phyloP scores from a whole-genome alignment of 2,888 invertebrate genomes.

The Gymnosoma rotundatum region DNA sequence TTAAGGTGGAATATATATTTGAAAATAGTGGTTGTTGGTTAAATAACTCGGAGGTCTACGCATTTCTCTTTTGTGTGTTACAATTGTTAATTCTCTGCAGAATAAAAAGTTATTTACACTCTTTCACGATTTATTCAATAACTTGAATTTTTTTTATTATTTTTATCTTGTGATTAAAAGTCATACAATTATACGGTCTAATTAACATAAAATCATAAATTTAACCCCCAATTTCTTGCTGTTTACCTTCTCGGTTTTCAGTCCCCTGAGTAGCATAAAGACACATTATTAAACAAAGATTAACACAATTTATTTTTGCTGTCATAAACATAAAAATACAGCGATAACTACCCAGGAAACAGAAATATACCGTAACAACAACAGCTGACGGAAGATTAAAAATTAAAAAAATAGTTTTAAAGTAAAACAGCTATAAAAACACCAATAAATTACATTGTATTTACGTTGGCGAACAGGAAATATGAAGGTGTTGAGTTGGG shows the following conservation, averaged over 20 bases:
- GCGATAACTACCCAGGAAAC: background rate
- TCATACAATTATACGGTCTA: background rate
- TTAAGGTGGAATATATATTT: no score
- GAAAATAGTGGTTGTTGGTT: no score
- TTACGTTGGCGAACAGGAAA: background rate
- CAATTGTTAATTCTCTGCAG: no score
- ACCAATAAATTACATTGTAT: constrained; percentile 9
- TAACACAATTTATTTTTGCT: background rate
- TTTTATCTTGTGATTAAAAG: no score
- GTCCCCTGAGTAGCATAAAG: background rate
- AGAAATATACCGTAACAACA: background rate
- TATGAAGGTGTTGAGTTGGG: background rate
- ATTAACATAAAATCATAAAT: constrained; percentile 26
- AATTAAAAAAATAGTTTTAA: background rate
- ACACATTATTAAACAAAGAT: background rate
- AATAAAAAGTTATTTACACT: no score
- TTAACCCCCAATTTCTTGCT: constrained; percentile 28
- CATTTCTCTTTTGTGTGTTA: no score
- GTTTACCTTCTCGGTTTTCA: background rate
- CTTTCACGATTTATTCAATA: no score
- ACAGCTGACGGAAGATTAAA: background rate
- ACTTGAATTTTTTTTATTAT: no score
- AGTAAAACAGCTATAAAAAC: constrained; percentile 11
- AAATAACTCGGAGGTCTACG: no score
- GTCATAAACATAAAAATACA: background rate